phyloP scores from a whole-genome alignment of 2,888 invertebrate species.

The Asteroscopus sphinx region DNA sequence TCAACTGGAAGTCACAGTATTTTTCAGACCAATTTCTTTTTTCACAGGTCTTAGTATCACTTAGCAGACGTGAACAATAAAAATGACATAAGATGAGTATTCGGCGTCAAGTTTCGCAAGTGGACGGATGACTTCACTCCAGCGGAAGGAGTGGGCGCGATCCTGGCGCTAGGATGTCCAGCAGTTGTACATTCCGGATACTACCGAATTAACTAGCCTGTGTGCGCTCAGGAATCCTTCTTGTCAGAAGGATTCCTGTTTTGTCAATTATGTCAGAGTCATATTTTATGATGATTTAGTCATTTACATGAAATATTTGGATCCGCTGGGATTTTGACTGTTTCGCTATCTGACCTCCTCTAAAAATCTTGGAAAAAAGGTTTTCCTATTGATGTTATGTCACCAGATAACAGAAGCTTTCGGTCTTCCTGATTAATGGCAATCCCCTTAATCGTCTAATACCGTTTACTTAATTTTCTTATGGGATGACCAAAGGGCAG shows the following conservation, averaged over 20 bases:
- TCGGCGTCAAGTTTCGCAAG: slow-evolving; percentile 55
- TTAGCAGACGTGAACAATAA: slow-evolving; percentile 13
- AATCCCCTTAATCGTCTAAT: too few relatives aligned
- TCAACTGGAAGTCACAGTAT: too few relatives aligned
- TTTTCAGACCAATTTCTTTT: background rate
- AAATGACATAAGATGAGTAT: slow-evolving; percentile 31
- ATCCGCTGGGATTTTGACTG: too few relatives aligned
- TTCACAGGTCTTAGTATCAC: background rate
- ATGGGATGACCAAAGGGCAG: too few relatives aligned
- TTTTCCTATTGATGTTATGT: too few relatives aligned
- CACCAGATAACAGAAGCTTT: too few relatives aligned
- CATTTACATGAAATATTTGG: too few relatives aligned
- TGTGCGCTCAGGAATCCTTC: background rate
- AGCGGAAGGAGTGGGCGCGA: slow-evolving; percentile 63
- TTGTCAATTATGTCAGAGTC: background rate
- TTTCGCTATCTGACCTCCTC: too few relatives aligned
- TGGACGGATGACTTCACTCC: slow-evolving; percentile 60
- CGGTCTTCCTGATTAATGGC: too few relatives aligned
- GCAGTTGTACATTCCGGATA: slow-evolving; percentile 43
- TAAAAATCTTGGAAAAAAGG: too few relatives aligned
- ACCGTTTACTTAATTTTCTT: too few relatives aligned
- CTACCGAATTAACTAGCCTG: slow-evolving; percentile 35
- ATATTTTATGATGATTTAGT: background rate
- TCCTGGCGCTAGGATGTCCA: slow-evolving; percentile 53
- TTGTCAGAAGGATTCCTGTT: background rate